These are phyloP conservation scores for Cromileptes altivelis DNA, from an alignment of 2,113 vertebrate genomes.

Conservation along the genomic window DNA sequence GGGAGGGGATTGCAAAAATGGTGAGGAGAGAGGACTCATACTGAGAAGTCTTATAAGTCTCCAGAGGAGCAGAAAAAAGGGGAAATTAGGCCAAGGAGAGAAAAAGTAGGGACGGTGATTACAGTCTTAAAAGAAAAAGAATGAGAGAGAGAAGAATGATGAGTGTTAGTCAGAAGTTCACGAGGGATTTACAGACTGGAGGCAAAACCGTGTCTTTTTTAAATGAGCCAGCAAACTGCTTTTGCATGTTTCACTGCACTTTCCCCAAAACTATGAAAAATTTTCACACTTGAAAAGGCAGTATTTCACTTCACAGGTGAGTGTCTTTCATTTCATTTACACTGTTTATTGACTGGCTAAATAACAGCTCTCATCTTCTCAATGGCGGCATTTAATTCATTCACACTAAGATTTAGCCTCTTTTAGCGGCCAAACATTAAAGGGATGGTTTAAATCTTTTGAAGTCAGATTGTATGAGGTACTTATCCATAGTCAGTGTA, in stretches of 20 bases:
- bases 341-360: neutral
- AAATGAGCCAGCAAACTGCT: neutral
- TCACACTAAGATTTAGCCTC: neutral
- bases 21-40: conserved; percentile 10
- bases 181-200: conserved; percentile 10
- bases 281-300: neutral
- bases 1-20: conserved; percentile 20
- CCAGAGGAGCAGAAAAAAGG: neutral
- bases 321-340: neutral
- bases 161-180: conserved; percentile 40
- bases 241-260: neutral
- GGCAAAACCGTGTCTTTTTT: neutral
- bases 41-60: conserved; percentile 23
- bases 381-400: neutral
- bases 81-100: conserved; percentile 30
- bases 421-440: neutral
- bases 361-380: too few species aligned
- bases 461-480: too few species aligned
- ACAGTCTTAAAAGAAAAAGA: conserved; percentile 48
- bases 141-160: conserved; percentile 42
- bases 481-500: too few species aligned
- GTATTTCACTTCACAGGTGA: neutral
- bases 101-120: conserved; percentile 48
- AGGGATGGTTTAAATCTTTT: too few species aligned
- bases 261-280: neutral